Conservation (phyloP, 2,797 vertebrate genomes). For the Otolemur crassicaudatus region DNA sequence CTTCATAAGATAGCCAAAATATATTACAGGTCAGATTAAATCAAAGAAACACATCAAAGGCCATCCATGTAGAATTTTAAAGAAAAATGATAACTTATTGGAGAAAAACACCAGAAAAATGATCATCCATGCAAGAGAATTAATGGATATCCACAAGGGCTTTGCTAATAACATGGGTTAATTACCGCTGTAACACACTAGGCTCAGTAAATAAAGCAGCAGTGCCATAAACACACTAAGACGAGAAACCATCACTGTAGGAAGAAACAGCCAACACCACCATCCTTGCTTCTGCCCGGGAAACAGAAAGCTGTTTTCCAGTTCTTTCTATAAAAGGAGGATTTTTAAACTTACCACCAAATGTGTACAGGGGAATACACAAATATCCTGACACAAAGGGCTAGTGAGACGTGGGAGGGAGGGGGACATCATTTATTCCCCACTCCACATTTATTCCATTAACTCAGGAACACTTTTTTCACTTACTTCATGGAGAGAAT, state of each 20-base stretch:
- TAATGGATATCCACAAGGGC: constrained; percentile 90
- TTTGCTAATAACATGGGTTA: constrained; percentile 95
- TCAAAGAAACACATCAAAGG: constrained; percentile 75
- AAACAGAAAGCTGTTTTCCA: constrained; percentile 86
- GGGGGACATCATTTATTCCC: constrained; percentile 8
- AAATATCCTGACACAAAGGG: constrained; percentile 54
- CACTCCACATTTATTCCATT: constrained; percentile 48
- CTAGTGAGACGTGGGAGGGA: background rate
- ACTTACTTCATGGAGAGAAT: constrained; percentile 56
- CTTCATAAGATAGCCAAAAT: constrained; percentile 48
- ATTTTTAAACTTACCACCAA: constrained; percentile 80
- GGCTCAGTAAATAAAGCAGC: constrained; percentile 93
- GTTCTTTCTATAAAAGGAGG: constrained; percentile 75
- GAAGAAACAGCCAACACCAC: constrained; percentile 71
- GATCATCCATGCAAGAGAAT: constrained; percentile 89
- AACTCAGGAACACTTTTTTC: background rate
- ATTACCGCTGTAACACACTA: constrained; percentile 94
- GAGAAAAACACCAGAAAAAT: constrained; percentile 83
- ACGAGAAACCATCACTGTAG: constrained; percentile 88
- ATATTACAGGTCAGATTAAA: constrained; percentile 66
- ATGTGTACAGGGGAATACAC: background rate
- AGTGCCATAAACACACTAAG: constrained; percentile 89
- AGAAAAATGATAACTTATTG: constrained; percentile 72
- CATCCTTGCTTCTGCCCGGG: constrained; percentile 67
- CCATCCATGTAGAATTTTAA: constrained; percentile 43